A percentile compares a stretch with the other conserved stretches of the same genome.
Evolutionary conservation across 2,888 invertebrate species (phyloP).

Genomic region (Mellilla xanthometata): DNA sequence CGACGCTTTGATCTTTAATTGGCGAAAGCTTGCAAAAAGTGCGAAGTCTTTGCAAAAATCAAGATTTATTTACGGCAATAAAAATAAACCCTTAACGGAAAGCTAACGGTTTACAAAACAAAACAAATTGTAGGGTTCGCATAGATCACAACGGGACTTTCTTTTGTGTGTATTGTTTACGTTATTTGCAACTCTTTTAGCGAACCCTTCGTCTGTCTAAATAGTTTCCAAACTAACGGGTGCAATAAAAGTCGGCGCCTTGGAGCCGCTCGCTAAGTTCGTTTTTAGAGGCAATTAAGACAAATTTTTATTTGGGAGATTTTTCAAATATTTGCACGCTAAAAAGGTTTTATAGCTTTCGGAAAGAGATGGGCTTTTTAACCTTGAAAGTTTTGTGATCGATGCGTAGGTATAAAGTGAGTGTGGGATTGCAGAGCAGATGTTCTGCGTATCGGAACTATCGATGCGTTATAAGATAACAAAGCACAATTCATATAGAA

Average conservation of each 20-base stretch:
- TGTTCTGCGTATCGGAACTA: slow-evolving; percentile 27
- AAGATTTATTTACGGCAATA: slow-evolving; percentile 58
- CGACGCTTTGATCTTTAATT: slow-evolving; percentile 26
- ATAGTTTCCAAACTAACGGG: slow-evolving; percentile 45
- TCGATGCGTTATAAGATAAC: slow-evolving; percentile 31
- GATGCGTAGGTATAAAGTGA: slow-evolving; percentile 10
- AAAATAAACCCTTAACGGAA: slow-evolving; percentile 51
- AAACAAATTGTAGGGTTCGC: slow-evolving; percentile 43
- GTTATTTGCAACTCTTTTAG: slow-evolving; percentile 62
- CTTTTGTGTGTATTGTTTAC: slow-evolving; percentile 53
- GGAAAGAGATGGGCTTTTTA: slow-evolving; percentile 20
- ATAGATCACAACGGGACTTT: slow-evolving; percentile 39
- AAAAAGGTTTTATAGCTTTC: slow-evolving; percentile 23
- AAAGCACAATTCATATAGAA: slow-evolving; percentile 33
- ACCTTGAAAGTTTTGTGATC: slow-evolving; percentile 17
- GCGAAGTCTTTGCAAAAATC: slow-evolving; percentile 23
- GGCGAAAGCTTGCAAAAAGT: slow-evolving; percentile 27
- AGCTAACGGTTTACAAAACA: slow-evolving; percentile 47
- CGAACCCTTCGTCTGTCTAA: slow-evolving; percentile 52
- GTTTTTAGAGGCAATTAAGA: slow-evolving; percentile 27
- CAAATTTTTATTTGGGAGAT: slow-evolving; percentile 24
- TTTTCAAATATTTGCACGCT: slow-evolving; percentile 38
- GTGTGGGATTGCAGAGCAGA: slow-evolving; percentile 18
- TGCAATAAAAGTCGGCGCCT: slow-evolving; percentile 52
- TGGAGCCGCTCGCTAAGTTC: slow-evolving; percentile 35